These are phyloP conservation scores for Coluber constrictor DNA, from an alignment of 2,797 vertebrate species.

Conservation along the genomic window DNA sequence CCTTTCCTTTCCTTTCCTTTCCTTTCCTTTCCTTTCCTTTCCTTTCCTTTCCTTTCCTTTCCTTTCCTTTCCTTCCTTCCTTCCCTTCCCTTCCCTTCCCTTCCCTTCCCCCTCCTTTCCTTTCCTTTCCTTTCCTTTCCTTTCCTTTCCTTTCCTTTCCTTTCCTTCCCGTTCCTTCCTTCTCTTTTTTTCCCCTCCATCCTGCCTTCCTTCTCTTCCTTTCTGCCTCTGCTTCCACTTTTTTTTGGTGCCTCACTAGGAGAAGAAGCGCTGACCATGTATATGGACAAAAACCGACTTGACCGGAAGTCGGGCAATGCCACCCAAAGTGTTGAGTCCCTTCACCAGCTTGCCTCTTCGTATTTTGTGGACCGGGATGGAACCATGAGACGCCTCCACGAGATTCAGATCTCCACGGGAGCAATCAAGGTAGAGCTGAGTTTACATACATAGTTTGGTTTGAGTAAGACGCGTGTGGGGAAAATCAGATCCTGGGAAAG, in stretches of 20 bases:
- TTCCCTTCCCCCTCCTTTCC: too few relatives aligned
- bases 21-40: neutral
- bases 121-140: neutral
- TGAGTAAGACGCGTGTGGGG: neutral
- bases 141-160: neutral
- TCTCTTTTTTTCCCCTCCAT: neutral
- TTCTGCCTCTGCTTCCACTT: neutral
- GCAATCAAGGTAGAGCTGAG: constrained; percentile 88
- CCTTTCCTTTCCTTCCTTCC: too few relatives aligned
- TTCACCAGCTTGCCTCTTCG: constrained; percentile 97
- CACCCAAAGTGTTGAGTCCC: constrained; percentile 93
- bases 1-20: neutral
- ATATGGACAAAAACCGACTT: constrained; percentile 95
- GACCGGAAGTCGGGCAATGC: constrained; percentile 91
- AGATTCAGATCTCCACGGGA: constrained; percentile 98
- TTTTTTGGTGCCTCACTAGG: constrained; percentile 69
- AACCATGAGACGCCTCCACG: constrained; percentile 97
- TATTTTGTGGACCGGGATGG: constrained; percentile 98
- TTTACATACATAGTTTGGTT: neutral
- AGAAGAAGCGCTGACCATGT: constrained; percentile 98
- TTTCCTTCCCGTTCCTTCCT: neutral
- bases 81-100: too few relatives aligned
- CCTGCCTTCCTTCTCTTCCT: neutral
- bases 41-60: neutral
- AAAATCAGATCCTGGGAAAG: neutral